Base-by-base conservation (phyloP, 2,797 vertebrate genomes). In the Enteromius viviparus region DNA sequence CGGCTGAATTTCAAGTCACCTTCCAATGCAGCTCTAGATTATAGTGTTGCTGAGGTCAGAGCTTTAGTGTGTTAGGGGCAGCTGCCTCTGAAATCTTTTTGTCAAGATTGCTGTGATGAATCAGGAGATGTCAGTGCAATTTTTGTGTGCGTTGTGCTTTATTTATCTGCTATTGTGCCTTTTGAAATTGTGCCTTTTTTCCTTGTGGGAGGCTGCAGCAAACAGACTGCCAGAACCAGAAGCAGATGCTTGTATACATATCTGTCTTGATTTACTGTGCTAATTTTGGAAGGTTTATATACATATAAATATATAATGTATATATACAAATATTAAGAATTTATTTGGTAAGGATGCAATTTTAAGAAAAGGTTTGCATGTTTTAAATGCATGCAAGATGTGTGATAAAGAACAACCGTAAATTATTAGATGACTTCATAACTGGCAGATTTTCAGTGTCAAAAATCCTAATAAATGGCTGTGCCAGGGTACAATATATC, bases 1-100 rank as follows among this genome's bases (percentile, higher is more conserved):
- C 69, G 51, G 17, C 42, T 76, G 82, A 75, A 69, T 80, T 78
- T 81, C 62, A 84, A 76, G 86, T 71, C 82, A 81, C 29, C 80
- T 51, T 74, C 29, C 55, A 32, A 58, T 74, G 21, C 69, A 37
- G 29, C 55, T 62, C 8, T 19, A 72, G 80, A 74, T 81, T 81
- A 64, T 64, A 62, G 53, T 32, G 8, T 60, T 17, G 2, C 74
- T 37, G 19, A 87, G 86, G 84, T 87, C 66, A 62, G 76, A 60
- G 69, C 58, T 62, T 81, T 65, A 37, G 55, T 45, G 34, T 23
- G 55, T 64, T 72, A 23, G 19, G 7, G 51, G 53, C 9, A 4
- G 53, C 68, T 47, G 55, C 19, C n/a, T 71, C 17, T 47, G 40
- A 80, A 71, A 34, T 81, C 4, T 47, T 14, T 23, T 62, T 47